Percentiles rank a stretch among this genome's conserved stretches.
These are phyloP conservation scores for Lonchura striata DNA, from an alignment of 2,113 vertebrate species.

Conservation along the genomic window DNA sequence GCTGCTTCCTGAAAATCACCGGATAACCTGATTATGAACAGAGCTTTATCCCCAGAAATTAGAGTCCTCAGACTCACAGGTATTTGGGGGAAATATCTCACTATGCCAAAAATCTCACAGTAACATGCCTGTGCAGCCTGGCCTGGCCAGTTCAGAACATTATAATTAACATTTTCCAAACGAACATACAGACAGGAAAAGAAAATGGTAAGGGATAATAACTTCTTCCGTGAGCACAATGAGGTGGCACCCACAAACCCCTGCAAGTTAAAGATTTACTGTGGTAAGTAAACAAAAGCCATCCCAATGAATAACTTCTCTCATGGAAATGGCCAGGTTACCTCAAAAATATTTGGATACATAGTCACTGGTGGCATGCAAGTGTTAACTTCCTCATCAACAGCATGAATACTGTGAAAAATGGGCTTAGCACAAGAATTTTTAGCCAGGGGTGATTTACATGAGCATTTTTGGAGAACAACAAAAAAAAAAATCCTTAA, in stretches of 20 bases:
- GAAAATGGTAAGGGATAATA: neutral
- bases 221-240: neutral
- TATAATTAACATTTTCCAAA: neutral
- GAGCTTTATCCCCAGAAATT: neutral
- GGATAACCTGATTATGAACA: neutral
- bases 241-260: neutral
- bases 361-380: neutral
- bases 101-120: neutral
- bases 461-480: neutral
- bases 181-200: neutral
- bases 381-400: neutral
- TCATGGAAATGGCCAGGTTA: neutral
- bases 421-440: neutral
- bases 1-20: neutral
- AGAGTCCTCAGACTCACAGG: neutral
- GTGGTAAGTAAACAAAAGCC: neutral
- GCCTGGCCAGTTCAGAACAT: neutral
- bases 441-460: neutral
- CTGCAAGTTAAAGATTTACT: neutral
- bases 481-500: neutral
- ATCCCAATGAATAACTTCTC: neutral
- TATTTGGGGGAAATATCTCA: neutral
- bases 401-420: fast-evolving
- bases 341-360: neutral
- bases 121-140: neutral